Percentiles rank a stretch among this genome's conserved stretches.
Conservation (phyloP, 1,140 invertebrate genomes). For the Aphidius ervi region DNA sequence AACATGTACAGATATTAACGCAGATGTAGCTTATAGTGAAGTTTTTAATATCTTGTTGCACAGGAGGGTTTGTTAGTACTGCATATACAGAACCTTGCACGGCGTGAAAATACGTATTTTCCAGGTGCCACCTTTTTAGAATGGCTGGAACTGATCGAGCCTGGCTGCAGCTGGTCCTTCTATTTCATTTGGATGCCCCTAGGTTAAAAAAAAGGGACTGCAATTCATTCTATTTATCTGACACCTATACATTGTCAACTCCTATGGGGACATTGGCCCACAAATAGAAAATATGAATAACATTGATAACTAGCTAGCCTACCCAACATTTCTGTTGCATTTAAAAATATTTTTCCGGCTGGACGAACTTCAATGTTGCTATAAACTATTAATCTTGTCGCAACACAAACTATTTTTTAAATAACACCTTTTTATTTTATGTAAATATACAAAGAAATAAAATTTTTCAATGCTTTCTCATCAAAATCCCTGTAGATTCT, state of each 20-base stretch:
- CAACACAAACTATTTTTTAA: too few relatives aligned
- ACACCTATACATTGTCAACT: slow-evolving; percentile 33
- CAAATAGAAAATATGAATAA: slow-evolving; percentile 24
- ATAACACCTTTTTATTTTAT: too few relatives aligned
- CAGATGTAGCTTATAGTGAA: slow-evolving; percentile 23
- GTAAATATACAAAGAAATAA: too few relatives aligned
- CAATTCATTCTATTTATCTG: slow-evolving; percentile 39
- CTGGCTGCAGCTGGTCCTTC: slow-evolving; percentile 33
- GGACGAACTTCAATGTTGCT: slow-evolving; percentile 20
- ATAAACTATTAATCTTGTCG: neutral
- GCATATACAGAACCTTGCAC: slow-evolving; percentile 26
- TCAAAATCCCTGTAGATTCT: too few relatives aligned
- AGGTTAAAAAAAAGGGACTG: slow-evolving; percentile 28
- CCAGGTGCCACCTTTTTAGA: slow-evolving; percentile 37
- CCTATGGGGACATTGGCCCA: slow-evolving; percentile 26
- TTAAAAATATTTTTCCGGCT: slow-evolving; percentile 43
- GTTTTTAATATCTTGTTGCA: slow-evolving; percentile 15
- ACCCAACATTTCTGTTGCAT: slow-evolving; percentile 7
- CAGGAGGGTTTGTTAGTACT: slow-evolving; percentile 11
- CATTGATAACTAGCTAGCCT: slow-evolving; percentile 18
- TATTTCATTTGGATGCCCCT: slow-evolving; percentile 22
- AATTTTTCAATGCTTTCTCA: too few relatives aligned
- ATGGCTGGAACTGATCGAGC: slow-evolving; percentile 28
- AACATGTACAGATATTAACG: slow-evolving; percentile 1
- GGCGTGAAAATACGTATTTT: slow-evolving; percentile 36